Conservation (phyloP, 2,888 invertebrate genomes). For the Sarcophaga variegata region DNA sequence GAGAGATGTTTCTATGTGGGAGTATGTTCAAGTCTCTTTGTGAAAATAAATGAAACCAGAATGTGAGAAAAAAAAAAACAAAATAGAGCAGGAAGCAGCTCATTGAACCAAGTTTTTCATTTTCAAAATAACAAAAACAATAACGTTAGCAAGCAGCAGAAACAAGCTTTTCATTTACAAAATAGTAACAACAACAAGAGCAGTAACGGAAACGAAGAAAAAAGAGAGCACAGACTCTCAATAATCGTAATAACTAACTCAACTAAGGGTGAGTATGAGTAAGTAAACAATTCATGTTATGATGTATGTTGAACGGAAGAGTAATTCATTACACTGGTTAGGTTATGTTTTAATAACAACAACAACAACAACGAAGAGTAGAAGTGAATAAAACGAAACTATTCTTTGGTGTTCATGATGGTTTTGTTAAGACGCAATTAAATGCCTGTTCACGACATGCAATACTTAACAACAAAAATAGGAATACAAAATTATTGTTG, state of each 20-base stretch:
- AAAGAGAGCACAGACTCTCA: slow-evolving; percentile 12
- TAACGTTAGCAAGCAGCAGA: neutral
- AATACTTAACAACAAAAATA: slow-evolving; percentile 29
- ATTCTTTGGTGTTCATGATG: no score
- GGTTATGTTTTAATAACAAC: slow-evolving; percentile 1
- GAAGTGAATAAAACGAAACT: neutral
- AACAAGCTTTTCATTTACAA: neutral
- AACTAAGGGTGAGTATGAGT: neutral
- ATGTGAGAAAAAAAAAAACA: neutral
- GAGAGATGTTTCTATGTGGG: no score
- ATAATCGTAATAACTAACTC: neutral
- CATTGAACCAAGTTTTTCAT: slow-evolving; percentile 45
- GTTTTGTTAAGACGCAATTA: slow-evolving; percentile 43
- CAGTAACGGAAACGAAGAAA: neutral
- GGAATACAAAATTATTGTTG: neutral
- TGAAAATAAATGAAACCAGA: no score
- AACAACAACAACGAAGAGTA: neutral
- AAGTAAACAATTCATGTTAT: neutral
- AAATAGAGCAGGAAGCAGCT: slow-evolving; percentile 43
- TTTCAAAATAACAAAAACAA: neutral
- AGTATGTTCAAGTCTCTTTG: no score
- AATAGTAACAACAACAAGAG: neutral
- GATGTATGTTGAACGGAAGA: slow-evolving; percentile 4
- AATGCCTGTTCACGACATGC: slow-evolving; percentile 46
- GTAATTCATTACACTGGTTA: slow-evolving; percentile 15